Conservation (phyloP, 2,797 vertebrate genomes). For the Anguilla obscura region DNA sequence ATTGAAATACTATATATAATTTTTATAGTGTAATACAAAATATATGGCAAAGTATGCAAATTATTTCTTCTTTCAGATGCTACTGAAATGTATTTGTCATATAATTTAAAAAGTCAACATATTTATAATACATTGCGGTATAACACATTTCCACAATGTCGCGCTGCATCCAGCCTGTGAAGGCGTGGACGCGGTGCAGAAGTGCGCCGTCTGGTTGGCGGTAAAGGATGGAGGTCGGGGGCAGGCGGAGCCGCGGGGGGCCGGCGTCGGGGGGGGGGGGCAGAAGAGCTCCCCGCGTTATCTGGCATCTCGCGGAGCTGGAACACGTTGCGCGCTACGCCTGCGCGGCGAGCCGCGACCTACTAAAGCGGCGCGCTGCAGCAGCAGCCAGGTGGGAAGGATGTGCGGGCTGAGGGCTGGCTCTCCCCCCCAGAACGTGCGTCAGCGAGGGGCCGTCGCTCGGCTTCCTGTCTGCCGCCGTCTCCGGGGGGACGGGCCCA, state of each 20-base stretch:
- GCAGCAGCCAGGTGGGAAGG: constrained; percentile 47
- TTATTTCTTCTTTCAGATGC: too few species aligned
- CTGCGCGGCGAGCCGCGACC: constrained; percentile 37
- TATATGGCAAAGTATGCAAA: too few species aligned
- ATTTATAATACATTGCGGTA: neutral
- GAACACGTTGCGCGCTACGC: constrained; percentile 4
- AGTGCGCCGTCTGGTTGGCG: neutral
- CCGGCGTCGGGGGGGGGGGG: constrained; percentile 9
- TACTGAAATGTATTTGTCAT: constrained; percentile 11
- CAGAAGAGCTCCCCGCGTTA: neutral
- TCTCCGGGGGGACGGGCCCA: neutral
- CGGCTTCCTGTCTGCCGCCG: neutral
- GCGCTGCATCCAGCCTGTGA: neutral
- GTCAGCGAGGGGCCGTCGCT: neutral
- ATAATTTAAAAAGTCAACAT: constrained; percentile 17
- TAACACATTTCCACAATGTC: neutral
- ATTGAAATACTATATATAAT: too few species aligned
- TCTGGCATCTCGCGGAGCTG: constrained; percentile 2
- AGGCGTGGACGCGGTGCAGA: neutral
- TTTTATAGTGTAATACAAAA: too few species aligned
- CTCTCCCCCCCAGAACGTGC: neutral
- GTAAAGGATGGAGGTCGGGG: neutral
- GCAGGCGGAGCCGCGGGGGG: constrained; percentile 12
- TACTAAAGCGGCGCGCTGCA: constrained; percentile 38
- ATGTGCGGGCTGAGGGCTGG: constrained; percentile 24